A percentile compares a stretch with the other conserved stretches of the same genome.
Evolutionary conservation across 2,888 invertebrate species (phyloP).

Genomic region (Vanessa cardui): DNA sequence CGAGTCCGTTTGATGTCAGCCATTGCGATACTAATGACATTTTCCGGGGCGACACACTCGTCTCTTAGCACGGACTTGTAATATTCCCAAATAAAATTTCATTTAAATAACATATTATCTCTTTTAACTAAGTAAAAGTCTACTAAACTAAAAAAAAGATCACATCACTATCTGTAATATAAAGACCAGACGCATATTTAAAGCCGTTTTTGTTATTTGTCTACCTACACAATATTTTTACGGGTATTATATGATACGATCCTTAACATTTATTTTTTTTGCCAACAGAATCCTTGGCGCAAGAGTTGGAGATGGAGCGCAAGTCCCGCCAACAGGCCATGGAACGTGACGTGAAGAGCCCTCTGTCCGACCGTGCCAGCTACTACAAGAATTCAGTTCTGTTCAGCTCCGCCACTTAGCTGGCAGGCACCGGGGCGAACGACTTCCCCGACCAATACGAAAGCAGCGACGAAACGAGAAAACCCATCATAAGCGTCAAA

Average conservation of each 20-base stretch:
- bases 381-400: constrained; percentile 96
- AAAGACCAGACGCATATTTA: too few species aligned
- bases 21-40: constrained; percentile 73
- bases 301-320: constrained; percentile 94
- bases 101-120: background rate
- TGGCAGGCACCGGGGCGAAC: constrained; percentile 67
- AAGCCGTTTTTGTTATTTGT: too few species aligned
- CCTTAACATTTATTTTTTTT: constrained; percentile 46
- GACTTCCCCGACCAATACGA: constrained; percentile 72
- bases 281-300: constrained; percentile 91
- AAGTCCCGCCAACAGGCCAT: constrained; percentile 90
- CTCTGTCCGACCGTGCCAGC: constrained; percentile 89
- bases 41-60: constrained; percentile 65
- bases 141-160: too few species aligned
- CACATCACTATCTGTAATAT: too few species aligned
- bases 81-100: background rate
- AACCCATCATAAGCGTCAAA: constrained; percentile 81
- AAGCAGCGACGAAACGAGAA: constrained; percentile 68
- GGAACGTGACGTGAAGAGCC: constrained; percentile 93
- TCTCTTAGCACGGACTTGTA: constrained; percentile 40
- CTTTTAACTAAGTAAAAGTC: too few species aligned
- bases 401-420: constrained; percentile 93
- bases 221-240: too few species aligned
- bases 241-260: too few species aligned
- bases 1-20: constrained; percentile 77